Base-by-base conservation (phyloP, 1,140 invertebrate species). In the Anagrus nilaparvatae region DNA sequence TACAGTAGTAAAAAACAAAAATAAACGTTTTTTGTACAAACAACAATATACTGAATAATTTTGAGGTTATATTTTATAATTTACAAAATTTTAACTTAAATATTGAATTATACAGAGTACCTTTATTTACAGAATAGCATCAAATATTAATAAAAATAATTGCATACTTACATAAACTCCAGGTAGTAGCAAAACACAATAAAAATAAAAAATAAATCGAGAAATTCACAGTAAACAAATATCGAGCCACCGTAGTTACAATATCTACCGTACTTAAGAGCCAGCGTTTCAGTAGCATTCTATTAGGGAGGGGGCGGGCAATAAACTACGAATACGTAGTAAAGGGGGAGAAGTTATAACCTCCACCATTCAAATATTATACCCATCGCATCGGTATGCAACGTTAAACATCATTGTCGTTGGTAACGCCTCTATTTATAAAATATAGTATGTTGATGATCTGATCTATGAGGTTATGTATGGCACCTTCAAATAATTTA, bases 191-290 rank as follows among this genome's bases (percentile, higher is more conserved):
- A n/a, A n/a, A n/a, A n/a, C n/a, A 14, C n/a, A n/a, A n/a, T n/a
- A n/a, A n/a, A n/a, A n/a, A 29, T 28, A 21, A 8, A 19, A 44
- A 55, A 52, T 7, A 7, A 17, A 4, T 20, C 39, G 65, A 67
- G 57, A 65, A 47, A 65, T 47, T 64, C 58, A 51, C 58, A 52
- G 44, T 43, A 46, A 45, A 47, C 30, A 38, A 51, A 46, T n/a
- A 29, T 53, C 59, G 52, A 41, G 49, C 43, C 47, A 50, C 63
- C 60, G 65, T 66, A 66, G 57, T 55, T 55, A 48, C 29, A 39
- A 44, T 39, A 49, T 42, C 27, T 37, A 39, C 50, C 50, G 38
- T 31, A 31, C 13, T 27, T 16, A 25, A 20, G 41, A 29, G 40
- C 13, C 28, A 16, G 38, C 42, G n/a, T 27, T 38, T 19, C 34